Percentiles rank a stretch among this genome's conserved stretches.
Conservation (phyloP, 2,113 vertebrate genomes). For the Sitta europaea region DNA sequence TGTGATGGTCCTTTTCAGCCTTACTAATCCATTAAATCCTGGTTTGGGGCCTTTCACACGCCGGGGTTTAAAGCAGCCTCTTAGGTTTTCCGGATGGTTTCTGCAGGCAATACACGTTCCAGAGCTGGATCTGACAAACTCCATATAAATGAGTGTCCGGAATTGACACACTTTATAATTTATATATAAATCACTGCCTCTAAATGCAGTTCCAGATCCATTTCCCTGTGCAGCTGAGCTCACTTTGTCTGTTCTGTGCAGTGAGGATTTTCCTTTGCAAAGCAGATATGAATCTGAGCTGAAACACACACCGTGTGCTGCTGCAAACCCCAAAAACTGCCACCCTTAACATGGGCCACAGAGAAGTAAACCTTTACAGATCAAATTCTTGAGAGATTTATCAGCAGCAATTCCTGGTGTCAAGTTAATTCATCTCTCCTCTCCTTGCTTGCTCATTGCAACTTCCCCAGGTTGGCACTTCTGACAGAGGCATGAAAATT, state of each 20-base stretch:
- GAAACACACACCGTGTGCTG: fast-evolving
- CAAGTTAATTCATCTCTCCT: neutral
- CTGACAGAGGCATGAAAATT: slow-evolving; percentile 51
- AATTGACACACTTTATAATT: slow-evolving; percentile 43
- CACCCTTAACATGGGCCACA: neutral
- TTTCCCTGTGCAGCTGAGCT: neutral
- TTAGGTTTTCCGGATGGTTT: neutral
- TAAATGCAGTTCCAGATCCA: slow-evolving; percentile 19
- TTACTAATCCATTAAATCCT: slow-evolving; percentile 46
- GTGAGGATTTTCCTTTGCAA: neutral
- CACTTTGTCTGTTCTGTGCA: neutral
- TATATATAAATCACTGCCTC: slow-evolving; percentile 21
- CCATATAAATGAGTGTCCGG: neutral
- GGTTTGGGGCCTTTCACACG: slow-evolving; percentile 4
- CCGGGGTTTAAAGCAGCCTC: neutral
- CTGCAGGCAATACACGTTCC: neutral
- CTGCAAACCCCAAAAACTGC: neutral
- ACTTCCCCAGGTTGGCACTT: slow-evolving; percentile 43
- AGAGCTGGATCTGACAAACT: slow-evolving; percentile 22
- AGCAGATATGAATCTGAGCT: neutral
- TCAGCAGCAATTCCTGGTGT: neutral
- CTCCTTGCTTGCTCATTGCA: neutral
- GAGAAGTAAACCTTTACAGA: neutral
- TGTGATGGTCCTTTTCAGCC: slow-evolving; percentile 39
- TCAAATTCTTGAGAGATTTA: neutral